Evolutionary conservation across 2,113 vertebrate species (phyloP).

Genomic region (Takifugu bimaculatus): DNA sequence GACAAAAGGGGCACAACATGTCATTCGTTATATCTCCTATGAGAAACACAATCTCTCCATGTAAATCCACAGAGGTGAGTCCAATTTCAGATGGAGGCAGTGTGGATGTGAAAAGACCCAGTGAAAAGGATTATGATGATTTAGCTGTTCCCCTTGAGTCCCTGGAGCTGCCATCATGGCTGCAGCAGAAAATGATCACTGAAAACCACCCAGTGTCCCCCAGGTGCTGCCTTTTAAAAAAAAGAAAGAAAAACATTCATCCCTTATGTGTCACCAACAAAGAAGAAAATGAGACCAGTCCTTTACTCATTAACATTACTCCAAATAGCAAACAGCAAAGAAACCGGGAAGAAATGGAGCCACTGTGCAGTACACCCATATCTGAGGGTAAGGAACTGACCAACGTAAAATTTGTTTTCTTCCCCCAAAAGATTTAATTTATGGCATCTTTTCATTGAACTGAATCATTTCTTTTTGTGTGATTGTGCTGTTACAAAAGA

Average conservation of each 20-base stretch:
- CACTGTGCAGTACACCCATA: constrained; percentile 78
- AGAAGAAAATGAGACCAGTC: constrained; percentile 57
- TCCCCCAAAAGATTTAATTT: not conserved
- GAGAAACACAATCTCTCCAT: constrained; percentile 37
- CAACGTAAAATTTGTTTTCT: not conserved
- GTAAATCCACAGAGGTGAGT: constrained; percentile 53
- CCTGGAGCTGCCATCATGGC: constrained; percentile 83
- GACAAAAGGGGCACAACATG: constrained; percentile 59
- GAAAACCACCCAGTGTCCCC: constrained; percentile 36
- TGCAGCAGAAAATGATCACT: constrained; percentile 54
- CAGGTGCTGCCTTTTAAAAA: constrained; percentile 29
- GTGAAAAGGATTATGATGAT: constrained; percentile 58
- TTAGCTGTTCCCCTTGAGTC: constrained; percentile 78
- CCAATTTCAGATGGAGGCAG: constrained; percentile 39
- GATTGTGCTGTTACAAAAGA: constrained; percentile 59
- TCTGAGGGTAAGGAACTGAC: constrained; percentile 71
- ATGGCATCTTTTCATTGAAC: not conserved
- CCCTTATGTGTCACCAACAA: constrained; percentile 53
- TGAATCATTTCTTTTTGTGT: not conserved
- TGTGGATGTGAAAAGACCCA: constrained; percentile 46
- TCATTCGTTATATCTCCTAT: constrained; percentile 57
- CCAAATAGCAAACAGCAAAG: constrained; percentile 74
- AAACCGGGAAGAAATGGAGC: constrained; percentile 64
- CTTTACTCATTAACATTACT: constrained; percentile 79
- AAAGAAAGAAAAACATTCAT: constrained; percentile 22